Percentiles rank a stretch among this genome's conserved stretches.
phyloP scores from a whole-genome alignment of 2,113 vertebrate species.

The Phaetusa simplex region DNA sequence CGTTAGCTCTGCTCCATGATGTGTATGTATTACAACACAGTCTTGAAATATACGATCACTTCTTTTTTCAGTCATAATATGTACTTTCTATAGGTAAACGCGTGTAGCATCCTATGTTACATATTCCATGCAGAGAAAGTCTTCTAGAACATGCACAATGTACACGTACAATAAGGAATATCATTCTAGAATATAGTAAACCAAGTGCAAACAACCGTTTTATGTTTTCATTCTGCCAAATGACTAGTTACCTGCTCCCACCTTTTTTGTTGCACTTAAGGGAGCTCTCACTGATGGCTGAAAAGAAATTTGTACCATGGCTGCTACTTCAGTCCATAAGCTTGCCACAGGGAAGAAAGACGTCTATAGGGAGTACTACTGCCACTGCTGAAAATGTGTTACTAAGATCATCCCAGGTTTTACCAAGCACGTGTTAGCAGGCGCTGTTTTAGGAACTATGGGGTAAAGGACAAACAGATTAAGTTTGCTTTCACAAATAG shows the following conservation, averaged over 20 bases:
- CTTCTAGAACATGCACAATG: background rate
- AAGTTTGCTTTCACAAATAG: slow-evolving; percentile 36
- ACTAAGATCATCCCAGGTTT: background rate
- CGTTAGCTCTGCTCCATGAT: background rate
- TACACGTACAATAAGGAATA: background rate
- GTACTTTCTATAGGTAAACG: background rate
- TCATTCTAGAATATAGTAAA: background rate
- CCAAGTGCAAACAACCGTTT: background rate
- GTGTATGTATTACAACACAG: background rate
- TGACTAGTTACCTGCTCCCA: background rate
- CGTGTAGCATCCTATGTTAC: background rate
- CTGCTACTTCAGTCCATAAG: background rate
- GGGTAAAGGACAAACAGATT: background rate
- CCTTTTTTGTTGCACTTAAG: background rate
- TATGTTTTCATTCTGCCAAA: background rate
- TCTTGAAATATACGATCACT: background rate
- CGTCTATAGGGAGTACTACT: background rate
- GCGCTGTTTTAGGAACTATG: background rate
- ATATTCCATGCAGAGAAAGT: background rate
- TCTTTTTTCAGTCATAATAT: background rate
- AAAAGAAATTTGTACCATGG: background rate
- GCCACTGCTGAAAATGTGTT: background rate
- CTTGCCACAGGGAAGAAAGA: background rate
- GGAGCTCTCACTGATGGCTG: background rate
- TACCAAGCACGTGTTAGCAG: background rate